Conservation (phyloP, 2,797 vertebrate species). For the Lateolabrax maculatus region DNA sequence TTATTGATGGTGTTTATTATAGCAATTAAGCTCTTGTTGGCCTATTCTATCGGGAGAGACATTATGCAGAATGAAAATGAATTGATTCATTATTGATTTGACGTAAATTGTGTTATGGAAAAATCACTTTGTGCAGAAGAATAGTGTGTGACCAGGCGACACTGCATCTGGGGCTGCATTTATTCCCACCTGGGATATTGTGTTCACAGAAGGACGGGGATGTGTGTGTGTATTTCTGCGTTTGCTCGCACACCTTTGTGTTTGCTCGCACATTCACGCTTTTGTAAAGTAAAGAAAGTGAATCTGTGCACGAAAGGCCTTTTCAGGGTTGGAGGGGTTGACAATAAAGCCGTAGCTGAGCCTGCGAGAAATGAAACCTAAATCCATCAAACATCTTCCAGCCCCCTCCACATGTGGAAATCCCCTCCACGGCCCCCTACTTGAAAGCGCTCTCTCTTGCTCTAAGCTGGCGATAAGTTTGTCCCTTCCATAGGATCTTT, state of each 20-base stretch:
- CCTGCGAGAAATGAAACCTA: slow-evolving; percentile 71
- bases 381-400: slow-evolving; percentile 77
- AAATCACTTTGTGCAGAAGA: slow-evolving; percentile 51
- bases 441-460: slow-evolving; percentile 71
- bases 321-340: slow-evolving; percentile 67
- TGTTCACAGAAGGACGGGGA: not conserved
- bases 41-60: slow-evolving; percentile 65
- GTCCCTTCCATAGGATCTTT: slow-evolving; percentile 72
- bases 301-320: slow-evolving; percentile 34
- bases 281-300: slow-evolving; percentile 61
- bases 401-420: slow-evolving; percentile 41
- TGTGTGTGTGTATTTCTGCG: slow-evolving; percentile 9
- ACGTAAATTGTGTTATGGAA: slow-evolving; percentile 74
- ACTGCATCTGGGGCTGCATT: not conserved
- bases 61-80: slow-evolving; percentile 78
- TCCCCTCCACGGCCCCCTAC: slow-evolving; percentile 47
- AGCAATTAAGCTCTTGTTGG: slow-evolving; percentile 75
- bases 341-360: slow-evolving; percentile 70
- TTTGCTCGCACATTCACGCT: slow-evolving; percentile 20
- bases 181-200: slow-evolving; percentile 12
- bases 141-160: slow-evolving; percentile 5
- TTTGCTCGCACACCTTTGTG: slow-evolving; percentile 34
- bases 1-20: slow-evolving; percentile 81
- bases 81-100: slow-evolving; percentile 78
- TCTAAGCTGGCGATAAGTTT: slow-evolving; percentile 83